phyloP scores from a whole-genome alignment of 2,888 invertebrate species.

The Ryuthela nishihirai region DNA sequence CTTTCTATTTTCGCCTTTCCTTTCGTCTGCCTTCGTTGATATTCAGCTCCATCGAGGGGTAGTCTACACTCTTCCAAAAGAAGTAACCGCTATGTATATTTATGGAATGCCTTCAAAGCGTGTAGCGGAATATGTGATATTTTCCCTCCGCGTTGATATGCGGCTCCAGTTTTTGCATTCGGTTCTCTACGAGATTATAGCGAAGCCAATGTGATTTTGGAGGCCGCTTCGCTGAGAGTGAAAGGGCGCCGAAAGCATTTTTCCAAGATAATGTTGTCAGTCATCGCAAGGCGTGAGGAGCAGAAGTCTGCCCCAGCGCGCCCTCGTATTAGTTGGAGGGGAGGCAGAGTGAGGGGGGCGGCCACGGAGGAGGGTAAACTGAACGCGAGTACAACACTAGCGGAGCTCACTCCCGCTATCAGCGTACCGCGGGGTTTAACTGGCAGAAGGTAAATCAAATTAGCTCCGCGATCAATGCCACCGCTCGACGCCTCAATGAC shows the following conservation, averaged over 20 bases:
- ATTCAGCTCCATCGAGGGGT: too few relatives aligned
- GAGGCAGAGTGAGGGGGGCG: slow-evolving; percentile 11
- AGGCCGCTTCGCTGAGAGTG: too few relatives aligned
- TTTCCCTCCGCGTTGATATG: slow-evolving; percentile 10
- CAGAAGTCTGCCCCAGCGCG: too few relatives aligned
- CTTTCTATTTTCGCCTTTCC: too few relatives aligned
- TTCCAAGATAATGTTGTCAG: slow-evolving; percentile 19
- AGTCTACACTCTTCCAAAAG: too few relatives aligned
- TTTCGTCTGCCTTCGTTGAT: too few relatives aligned
- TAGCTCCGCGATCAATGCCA: slow-evolving; percentile 29
- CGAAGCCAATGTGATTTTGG: not conserved
- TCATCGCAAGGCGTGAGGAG: too few relatives aligned
- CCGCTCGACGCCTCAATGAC: slow-evolving; percentile 9
- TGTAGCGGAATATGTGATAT: slow-evolving; percentile 38
- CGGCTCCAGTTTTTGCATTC: slow-evolving; percentile 29
- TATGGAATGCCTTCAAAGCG: slow-evolving; percentile 23
- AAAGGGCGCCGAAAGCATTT: slow-evolving; percentile 16
- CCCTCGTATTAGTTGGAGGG: slow-evolving; percentile 22
- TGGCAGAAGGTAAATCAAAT: slow-evolving; percentile 25
- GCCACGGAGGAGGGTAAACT: too few relatives aligned
- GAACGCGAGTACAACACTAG: too few relatives aligned
- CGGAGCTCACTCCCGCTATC: too few relatives aligned
- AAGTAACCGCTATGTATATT: slow-evolving; percentile 37
- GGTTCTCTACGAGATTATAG: slow-evolving; percentile 22
- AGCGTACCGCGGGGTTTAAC: too few relatives aligned